Evolutionary conservation across 2,888 invertebrate genomes (phyloP).

Genomic region (Ochropleura leucogaster): DNA sequence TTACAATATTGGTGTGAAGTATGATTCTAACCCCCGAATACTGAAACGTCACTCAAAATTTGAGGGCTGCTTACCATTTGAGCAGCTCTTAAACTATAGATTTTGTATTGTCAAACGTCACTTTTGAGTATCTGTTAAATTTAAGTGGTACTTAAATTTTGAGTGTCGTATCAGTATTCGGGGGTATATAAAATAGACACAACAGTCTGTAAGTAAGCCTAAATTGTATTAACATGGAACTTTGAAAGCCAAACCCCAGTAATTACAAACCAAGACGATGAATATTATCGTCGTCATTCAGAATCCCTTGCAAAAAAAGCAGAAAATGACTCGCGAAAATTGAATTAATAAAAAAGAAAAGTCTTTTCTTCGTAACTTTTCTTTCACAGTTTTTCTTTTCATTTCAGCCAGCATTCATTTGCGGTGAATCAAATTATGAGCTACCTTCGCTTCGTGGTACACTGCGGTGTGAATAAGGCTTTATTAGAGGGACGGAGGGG

Average conservation of each 20-base stretch:
- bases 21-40: too few relatives aligned
- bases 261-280: neutral
- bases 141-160: too few relatives aligned
- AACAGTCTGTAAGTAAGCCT: neutral
- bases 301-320: conserved; percentile 3
- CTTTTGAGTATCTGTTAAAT: too few relatives aligned
- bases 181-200: neutral
- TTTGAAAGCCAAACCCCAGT: neutral
- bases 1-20: too few relatives aligned
- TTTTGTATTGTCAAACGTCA: too few relatives aligned
- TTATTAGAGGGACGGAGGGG: conserved; percentile 19
- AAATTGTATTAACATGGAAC: neutral
- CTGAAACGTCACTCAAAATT: too few relatives aligned
- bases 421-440: conserved; percentile 42
- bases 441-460: conserved; percentile 10
- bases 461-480: conserved; percentile 21
- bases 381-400: conserved; percentile 31
- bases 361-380: conserved; percentile 20
- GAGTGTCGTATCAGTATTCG: too few relatives aligned
- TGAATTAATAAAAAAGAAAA: conserved; percentile 41
- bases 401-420: conserved; percentile 37
- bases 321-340: conserved; percentile 13
- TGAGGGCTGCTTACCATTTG: too few relatives aligned
- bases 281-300: conserved; percentile 27
- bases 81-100: too few relatives aligned